Base-by-base conservation (phyloP, 2,113 vertebrate species). In the Ageneiosus marmoratus region DNA sequence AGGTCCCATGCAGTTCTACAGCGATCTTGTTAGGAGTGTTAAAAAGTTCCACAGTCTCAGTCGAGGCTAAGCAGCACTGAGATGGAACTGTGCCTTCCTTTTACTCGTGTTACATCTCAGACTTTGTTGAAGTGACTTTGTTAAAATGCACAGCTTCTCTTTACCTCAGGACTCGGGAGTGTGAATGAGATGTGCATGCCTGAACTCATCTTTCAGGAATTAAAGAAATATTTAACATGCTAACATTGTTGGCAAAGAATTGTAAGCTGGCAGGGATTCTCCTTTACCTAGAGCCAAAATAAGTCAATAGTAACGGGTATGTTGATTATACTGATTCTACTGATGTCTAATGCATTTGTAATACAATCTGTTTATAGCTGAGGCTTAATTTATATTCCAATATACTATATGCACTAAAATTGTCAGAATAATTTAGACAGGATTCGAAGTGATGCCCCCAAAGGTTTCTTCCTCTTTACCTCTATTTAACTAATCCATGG, bases 31-130 rank as follows among this genome's bases (percentile, higher is more conserved):
- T 62, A 37, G 22, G 50, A 55, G 50, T 75, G 73, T 55, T 76
- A 22, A 51, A n/a, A 58, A 82, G 80, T 82, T 60, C 27, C 70
- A 63, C 46, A 29, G 56, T 63, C 29, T 75, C 70, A 63, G 70
- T 58, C 69, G 27, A 75, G 80, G 80, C 80, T 60, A 74, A 74
- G 80, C 53, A 27, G 32, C 27, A 56, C 32, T 73, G 80, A 73
- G 80, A 44, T 73, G 69, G 55, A 58, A 60, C 53, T 46, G 16
- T n/a, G 41, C 80, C 50, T 82, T 48, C 55, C 80, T 75, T 44
- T 82, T 41, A 62, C 69, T 82, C 48, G 69, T 74, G 69, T 62
- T 75, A 32, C 69, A 60, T 82, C 80, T 73, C 27, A 62, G 58
- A 74, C 20, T 27, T 60, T 29, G n/a, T 62, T 72, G 4, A 56